Evolutionary conservation across 1,140 invertebrate species (phyloP), one percentile per base, ranked within the genome.

Genomic region (Plutomurus gul): DNA sequence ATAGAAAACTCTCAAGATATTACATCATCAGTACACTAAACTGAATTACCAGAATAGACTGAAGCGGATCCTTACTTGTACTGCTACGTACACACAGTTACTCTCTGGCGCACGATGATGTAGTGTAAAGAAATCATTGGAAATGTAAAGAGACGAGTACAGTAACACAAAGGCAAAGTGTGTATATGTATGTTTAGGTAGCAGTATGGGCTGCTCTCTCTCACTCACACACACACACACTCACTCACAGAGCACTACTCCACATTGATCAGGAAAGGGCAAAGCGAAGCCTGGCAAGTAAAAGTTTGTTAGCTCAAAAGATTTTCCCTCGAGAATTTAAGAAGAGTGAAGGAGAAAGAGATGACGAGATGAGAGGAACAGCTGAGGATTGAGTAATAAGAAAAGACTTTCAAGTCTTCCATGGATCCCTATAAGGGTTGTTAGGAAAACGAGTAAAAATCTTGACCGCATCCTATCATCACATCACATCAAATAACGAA

Each of bases 301-400:
- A 74, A 74, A 74, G 72, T 74, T 74, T 74, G 72, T 74, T 74
- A 74, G 72, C 39, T 47, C 72, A 74, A 49, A 74, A 27, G 72
- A 74, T 74, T 74, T 74, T 74, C 72, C 43, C 72, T 10, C 0
- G 72, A 49, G 72, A 74, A 22, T 74, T 74, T 74, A 74, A 74
- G 43, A 49, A 43, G 22, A 72, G 36, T 25, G 18, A 72, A 39
- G 13, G 25, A 43, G 36, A 72, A 43, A 72, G 39, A 40, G 37
- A 39, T 22, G 47, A 25, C n/a, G 1, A 51, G 47, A 18, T 16
- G 47, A 18, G 33, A 71, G 10, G 37, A 71, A 22, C 65, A 71
- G 70, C 36, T 40, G 39, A 40, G 70, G 25, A 72, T 72, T 39
- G 39, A 72, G 70, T 43, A 72, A 72, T 39, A 72, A 72, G 70